phyloP scores from a whole-genome alignment of 1,140 invertebrate genomes.

The Nebria ingens region DNA sequence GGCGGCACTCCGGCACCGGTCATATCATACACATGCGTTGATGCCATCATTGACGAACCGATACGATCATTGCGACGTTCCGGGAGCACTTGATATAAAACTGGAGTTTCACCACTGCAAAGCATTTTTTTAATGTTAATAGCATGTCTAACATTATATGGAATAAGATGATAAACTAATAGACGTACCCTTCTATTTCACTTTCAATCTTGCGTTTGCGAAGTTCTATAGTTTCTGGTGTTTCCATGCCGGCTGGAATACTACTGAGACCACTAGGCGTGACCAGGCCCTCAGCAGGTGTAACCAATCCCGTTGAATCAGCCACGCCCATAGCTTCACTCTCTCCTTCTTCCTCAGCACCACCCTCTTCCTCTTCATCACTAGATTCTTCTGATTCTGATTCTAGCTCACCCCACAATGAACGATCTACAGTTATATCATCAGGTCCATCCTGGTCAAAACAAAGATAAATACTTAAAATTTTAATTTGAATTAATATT shows the following conservation, averaged over 20 bases:
- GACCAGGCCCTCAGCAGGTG: constrained; percentile 77
- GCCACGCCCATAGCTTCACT: constrained; percentile 53
- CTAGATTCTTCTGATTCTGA: constrained; percentile 89
- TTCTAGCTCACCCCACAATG: constrained; percentile 95
- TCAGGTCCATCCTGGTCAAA: constrained; percentile 48
- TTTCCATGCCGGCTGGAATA: constrained; percentile 91
- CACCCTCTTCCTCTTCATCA: constrained; percentile 76
- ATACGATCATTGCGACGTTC: constrained; percentile 87
- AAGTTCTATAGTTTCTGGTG: constrained; percentile 95
- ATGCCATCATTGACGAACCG: constrained; percentile 95
- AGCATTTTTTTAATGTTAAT: constrained; percentile 13
- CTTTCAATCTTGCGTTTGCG: constrained; percentile 94
- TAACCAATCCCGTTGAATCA: constrained; percentile 62
- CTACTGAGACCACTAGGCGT: constrained; percentile 94
- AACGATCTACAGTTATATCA: constrained; percentile 86
- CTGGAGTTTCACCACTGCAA: constrained; percentile 73
- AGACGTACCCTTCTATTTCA: constrained; percentile 82
- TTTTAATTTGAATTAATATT: background rate
- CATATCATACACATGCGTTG: constrained; percentile 94
- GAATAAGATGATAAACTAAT: too few relatives aligned
- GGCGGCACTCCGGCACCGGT: constrained; percentile 47
- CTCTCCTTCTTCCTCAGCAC: constrained; percentile 59
- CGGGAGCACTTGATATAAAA: constrained; percentile 86
- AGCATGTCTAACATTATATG: too few relatives aligned
- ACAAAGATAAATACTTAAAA: background rate